Conservation (phyloP, 2,888 invertebrate genomes). For the Venusia cambrica region DNA sequence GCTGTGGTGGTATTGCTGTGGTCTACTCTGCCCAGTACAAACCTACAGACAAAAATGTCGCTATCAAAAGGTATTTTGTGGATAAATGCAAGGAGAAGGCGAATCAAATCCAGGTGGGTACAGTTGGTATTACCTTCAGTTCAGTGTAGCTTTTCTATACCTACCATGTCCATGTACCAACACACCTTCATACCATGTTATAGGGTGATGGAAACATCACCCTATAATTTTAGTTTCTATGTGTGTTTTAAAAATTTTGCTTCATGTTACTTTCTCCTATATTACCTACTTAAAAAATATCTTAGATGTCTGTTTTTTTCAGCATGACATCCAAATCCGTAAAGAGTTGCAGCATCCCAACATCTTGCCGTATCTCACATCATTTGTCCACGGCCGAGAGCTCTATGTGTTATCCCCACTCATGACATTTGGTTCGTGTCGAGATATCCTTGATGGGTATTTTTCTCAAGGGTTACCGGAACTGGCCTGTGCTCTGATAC, state of each 20-base stretch:
- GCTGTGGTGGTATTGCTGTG: slow-evolving; percentile 85
- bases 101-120: slow-evolving; percentile 81
- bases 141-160: too few relatives aligned
- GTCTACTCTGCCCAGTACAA: slow-evolving; percentile 86
- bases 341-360: slow-evolving; percentile 90
- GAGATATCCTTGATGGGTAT: slow-evolving; percentile 88
- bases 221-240: too few relatives aligned
- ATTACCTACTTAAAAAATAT: too few relatives aligned
- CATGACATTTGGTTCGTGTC: slow-evolving; percentile 92
- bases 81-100: slow-evolving; percentile 85
- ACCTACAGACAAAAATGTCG: slow-evolving; percentile 84
- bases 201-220: too few relatives aligned
- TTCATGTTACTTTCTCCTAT: too few relatives aligned
- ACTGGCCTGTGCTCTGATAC: slow-evolving; percentile 88
- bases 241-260: too few relatives aligned
- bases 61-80: slow-evolving; percentile 88
- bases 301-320: slow-evolving; percentile 57
- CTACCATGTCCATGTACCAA: too few relatives aligned
- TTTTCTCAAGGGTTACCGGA: slow-evolving; percentile 91
- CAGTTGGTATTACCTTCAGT: too few relatives aligned
- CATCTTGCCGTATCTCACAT: slow-evolving; percentile 86
- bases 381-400: slow-evolving; percentile 89
- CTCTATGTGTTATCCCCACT: slow-evolving; percentile 90
- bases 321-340: slow-evolving; percentile 90
- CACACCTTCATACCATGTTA: too few relatives aligned